A percentile compares a stretch with the other conserved stretches of the same genome.
phyloP scores from a whole-genome alignment of 2,113 vertebrate species.

The Lophius piscatorius region DNA sequence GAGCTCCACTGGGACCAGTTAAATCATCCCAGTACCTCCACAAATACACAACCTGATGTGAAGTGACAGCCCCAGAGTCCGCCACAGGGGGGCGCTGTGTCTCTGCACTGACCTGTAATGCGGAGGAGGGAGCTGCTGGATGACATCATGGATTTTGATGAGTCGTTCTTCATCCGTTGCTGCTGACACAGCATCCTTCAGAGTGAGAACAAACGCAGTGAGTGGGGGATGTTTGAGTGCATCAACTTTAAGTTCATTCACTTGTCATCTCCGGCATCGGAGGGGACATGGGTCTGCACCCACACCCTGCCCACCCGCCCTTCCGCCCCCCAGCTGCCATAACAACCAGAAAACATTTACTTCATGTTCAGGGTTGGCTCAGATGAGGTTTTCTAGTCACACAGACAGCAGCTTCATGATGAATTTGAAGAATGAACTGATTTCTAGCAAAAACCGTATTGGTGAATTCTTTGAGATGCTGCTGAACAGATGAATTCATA shows the following conservation, averaged over 20 bases:
- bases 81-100: slow-evolving; percentile 58
- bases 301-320: slow-evolving; percentile 11
- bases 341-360: slow-evolving; percentile 71
- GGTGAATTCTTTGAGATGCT: no score
- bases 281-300: slow-evolving; percentile 14
- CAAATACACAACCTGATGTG: not conserved
- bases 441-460: no score
- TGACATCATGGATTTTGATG: slow-evolving; percentile 98
- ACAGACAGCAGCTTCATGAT: slow-evolving; percentile 29
- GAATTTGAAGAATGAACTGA: slow-evolving; percentile 4
- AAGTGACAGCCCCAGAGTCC: not conserved
- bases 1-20: slow-evolving; percentile 7
- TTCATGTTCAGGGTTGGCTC: slow-evolving; percentile 33
- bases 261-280: slow-evolving; percentile 2
- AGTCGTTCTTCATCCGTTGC: slow-evolving; percentile 95
- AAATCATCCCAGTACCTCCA: slow-evolving; percentile 21
- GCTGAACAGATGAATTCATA: no score
- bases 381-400: slow-evolving; percentile 46
- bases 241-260: slow-evolving; percentile 10
- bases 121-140: slow-evolving; percentile 96
- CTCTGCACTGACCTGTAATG: slow-evolving; percentile 90
- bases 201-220: slow-evolving; percentile 16
- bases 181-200: slow-evolving; percentile 95
- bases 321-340: slow-evolving; percentile 51
- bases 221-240: not conserved